Evolutionary conservation across 2,888 invertebrate genomes (phyloP).

Genomic region (Euzophera pinguis): DNA sequence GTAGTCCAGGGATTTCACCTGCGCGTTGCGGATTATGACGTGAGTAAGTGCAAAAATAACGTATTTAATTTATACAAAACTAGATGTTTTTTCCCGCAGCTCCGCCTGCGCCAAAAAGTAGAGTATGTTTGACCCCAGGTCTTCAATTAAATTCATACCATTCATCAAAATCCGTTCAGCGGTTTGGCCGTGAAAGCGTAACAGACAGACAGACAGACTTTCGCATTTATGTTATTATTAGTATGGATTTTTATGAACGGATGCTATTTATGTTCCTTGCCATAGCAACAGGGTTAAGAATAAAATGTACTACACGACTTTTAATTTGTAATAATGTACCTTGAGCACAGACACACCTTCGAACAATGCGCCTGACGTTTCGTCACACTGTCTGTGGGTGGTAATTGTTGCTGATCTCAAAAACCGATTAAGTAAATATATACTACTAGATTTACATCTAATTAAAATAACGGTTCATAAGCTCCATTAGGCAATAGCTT

Average conservation of each 20-base stretch:
- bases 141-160: too few species aligned
- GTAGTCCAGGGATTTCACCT: too few species aligned
- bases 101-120: too few species aligned
- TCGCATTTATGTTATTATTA: too few species aligned
- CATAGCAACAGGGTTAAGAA: slow-evolving; percentile 10
- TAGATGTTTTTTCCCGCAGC: too few species aligned
- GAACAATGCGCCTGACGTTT: slow-evolving; percentile 24
- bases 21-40: too few species aligned
- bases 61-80: too few species aligned
- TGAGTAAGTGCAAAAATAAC: too few species aligned
- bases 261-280: background rate
- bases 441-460: slow-evolving; percentile 37
- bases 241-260: background rate
- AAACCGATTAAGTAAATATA: slow-evolving; percentile 35
- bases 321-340: slow-evolving; percentile 20
- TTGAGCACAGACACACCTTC: slow-evolving; percentile 35
- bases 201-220: too few species aligned
- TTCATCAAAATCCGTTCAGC: too few species aligned
- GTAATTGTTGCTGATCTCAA: slow-evolving; percentile 28
- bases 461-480: slow-evolving; percentile 31
- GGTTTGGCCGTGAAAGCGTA: too few species aligned
- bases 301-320: slow-evolving; percentile 5
- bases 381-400: slow-evolving; percentile 32
- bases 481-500: slow-evolving; percentile 26
- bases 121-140: too few species aligned